Evolutionary conservation across 2,113 vertebrate genomes (phyloP).

Genomic region (Pampusana beccarii): DNA sequence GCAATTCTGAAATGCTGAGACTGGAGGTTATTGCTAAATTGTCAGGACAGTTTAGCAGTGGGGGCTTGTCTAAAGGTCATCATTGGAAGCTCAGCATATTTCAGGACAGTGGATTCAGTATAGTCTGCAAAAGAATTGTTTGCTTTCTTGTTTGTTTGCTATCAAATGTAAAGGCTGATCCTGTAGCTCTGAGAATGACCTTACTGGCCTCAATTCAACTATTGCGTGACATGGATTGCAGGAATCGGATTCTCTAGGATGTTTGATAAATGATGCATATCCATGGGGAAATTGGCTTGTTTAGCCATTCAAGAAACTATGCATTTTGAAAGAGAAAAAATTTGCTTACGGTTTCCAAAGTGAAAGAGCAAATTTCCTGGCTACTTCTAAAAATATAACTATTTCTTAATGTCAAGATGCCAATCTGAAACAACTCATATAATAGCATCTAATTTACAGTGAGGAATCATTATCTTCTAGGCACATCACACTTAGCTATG

Average conservation of each 20-base stretch:
- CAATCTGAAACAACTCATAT: conserved; percentile 22
- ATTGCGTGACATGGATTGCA: background rate
- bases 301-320: background rate
- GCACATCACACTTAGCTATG: background rate
- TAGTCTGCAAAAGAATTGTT: background rate
- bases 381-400: conserved; percentile 41
- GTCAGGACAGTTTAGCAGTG: background rate
- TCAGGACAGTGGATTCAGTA: background rate
- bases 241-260: background rate
- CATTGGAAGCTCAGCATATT: background rate
- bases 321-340: background rate
- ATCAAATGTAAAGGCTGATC: background rate
- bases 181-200: background rate
- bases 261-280: background rate
- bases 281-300: background rate
- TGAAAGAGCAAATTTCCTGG: conserved; percentile 35
- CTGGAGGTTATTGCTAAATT: background rate
- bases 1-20: background rate
- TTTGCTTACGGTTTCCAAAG: conserved; percentile 2
- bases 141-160: background rate
- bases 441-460: conserved; percentile 34
- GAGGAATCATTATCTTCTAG: background rate
- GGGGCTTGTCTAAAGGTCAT: background rate
- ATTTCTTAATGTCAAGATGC: conserved; percentile 22
- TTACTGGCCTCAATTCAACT: background rate